Evolutionary conservation across 2,113 vertebrate species (phyloP).

Genomic region (Trichechus manatus): DNA sequence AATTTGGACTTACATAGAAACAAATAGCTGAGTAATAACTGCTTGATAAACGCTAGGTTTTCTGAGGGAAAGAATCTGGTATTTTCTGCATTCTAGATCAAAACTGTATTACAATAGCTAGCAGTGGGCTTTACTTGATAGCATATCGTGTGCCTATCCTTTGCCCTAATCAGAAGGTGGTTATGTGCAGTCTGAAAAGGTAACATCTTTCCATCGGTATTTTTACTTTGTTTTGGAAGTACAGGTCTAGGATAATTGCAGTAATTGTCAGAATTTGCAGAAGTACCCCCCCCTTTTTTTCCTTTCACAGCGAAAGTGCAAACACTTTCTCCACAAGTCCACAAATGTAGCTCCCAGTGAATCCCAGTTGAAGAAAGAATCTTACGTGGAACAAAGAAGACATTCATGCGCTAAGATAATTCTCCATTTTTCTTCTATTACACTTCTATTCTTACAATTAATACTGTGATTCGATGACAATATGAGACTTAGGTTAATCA

Average conservation of each 20-base stretch:
- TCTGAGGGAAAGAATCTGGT: conserved; percentile 67
- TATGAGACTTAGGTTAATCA: not conserved
- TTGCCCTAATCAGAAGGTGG: not conserved
- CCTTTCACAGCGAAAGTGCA: not conserved
- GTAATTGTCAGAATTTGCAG: rapidly evolving
- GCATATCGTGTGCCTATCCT: rapidly evolving
- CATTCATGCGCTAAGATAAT: not conserved
- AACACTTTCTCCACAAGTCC: not conserved
- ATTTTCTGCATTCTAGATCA: conserved; percentile 71
- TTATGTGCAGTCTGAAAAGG: rapidly evolving
- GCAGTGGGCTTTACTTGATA: not conserved
- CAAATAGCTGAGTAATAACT: conserved; percentile 81
- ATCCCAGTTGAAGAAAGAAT: not conserved
- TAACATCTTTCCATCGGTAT: rapidly evolving
- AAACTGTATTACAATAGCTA: not conserved
- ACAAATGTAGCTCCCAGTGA: not conserved
- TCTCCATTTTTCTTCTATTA: not conserved
- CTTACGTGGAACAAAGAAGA: not conserved
- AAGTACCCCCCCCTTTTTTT: not conserved
- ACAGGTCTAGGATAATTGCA: not conserved
- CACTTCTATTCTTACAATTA: not conserved
- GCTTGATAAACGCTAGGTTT: conserved; percentile 36
- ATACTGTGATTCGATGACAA: not conserved
- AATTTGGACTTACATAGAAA: conserved; percentile 78
- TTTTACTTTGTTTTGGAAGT: not conserved